Percentiles rank a stretch among this genome's conserved stretches.
phyloP scores from a whole-genome alignment of 2,113 vertebrate species.

The Pomatorhinus ruficollis region DNA sequence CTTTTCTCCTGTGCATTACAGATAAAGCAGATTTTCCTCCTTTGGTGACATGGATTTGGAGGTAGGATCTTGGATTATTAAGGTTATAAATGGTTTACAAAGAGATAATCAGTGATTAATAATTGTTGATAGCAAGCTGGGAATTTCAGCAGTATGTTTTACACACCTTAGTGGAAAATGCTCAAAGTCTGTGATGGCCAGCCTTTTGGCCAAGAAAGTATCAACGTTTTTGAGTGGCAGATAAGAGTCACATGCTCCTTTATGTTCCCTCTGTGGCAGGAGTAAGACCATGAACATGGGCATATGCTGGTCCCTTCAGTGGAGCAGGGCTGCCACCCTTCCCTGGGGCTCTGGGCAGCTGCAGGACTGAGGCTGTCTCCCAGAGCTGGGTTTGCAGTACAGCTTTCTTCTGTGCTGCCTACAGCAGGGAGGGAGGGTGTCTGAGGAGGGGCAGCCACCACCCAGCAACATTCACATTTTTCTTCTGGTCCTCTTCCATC shows the following conservation, averaged over 20 bases:
- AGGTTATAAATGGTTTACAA: not conserved
- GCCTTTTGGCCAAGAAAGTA: not conserved
- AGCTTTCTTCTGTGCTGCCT: not conserved
- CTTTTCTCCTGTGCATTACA: not conserved
- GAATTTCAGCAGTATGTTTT: not conserved
- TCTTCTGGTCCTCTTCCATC: not conserved
- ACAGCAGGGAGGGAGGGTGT: not conserved
- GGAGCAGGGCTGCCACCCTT: not conserved
- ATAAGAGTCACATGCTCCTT: not conserved
- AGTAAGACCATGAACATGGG: accelerated
- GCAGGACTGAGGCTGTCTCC: not conserved
- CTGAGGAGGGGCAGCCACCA: not conserved
- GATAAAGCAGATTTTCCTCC: not conserved
- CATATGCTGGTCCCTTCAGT: not conserved
- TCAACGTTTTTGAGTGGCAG: not conserved
- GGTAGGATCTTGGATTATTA: not conserved
- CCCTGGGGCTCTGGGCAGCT: not conserved
- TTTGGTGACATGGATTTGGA: not conserved
- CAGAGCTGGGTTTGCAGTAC: not conserved
- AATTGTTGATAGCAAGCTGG: not conserved
- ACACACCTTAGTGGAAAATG: not conserved
- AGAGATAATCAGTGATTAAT: not conserved
- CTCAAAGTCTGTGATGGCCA: not conserved
- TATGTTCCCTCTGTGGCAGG: not conserved
- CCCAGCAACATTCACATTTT: not conserved